phyloP scores from a whole-genome alignment of 2,888 invertebrate genomes.

The Trissolcus japonicus region DNA sequence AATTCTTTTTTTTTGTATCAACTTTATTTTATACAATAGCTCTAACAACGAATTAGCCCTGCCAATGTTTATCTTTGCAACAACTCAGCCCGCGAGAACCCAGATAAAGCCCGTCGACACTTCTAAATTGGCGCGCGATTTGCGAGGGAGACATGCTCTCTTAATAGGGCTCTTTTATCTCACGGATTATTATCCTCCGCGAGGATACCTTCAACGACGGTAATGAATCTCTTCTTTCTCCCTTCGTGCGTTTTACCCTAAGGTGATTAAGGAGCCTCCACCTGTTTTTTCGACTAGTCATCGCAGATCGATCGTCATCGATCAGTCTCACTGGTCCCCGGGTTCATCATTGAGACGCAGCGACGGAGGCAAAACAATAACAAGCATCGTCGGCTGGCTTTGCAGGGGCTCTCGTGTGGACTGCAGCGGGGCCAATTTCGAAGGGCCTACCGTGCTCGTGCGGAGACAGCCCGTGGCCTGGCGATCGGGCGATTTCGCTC shows the following conservation, averaged over 20 bases:
- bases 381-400: background rate
- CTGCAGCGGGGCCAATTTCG: background rate
- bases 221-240: conserved; percentile 67
- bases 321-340: conserved; percentile 37
- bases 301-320: conserved; percentile 15
- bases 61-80: conserved; percentile 16
- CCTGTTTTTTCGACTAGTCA: conserved; percentile 23
- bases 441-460: background rate
- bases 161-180: conserved; percentile 69
- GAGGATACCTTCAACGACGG: conserved; percentile 65
- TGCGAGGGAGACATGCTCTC: conserved; percentile 55
- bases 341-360: no score
- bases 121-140: conserved; percentile 63
- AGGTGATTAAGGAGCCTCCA: conserved; percentile 37
- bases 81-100: conserved; percentile 34
- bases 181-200: conserved; percentile 71
- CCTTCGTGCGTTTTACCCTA: conserved; percentile 51
- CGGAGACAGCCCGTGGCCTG: background rate
- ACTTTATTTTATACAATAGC: no score
- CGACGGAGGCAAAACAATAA: conserved; percentile 16
- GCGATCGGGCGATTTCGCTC: background rate
- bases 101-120: conserved; percentile 66
- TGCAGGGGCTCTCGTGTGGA: background rate
- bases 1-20: background rate
- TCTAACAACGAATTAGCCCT: background rate